phyloP scores from a whole-genome alignment of 2,113 vertebrate genomes.

The Myrmecophaga tridactyla region DNA sequence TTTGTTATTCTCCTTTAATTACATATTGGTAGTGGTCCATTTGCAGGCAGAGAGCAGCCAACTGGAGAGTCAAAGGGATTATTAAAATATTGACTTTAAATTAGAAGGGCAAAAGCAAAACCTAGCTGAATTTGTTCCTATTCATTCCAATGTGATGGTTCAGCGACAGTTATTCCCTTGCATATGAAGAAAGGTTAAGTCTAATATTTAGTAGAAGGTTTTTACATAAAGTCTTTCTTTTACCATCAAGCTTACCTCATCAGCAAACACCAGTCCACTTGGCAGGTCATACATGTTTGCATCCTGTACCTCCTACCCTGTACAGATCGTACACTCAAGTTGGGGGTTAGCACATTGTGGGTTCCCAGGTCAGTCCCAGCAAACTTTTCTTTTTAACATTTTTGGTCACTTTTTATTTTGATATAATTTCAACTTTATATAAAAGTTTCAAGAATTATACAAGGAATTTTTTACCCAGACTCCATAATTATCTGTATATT shows the following conservation, averaged over 20 bases:
- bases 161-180: neutral
- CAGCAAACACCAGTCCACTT: neutral
- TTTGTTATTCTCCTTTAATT: conserved; percentile 69
- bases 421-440: neutral
- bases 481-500: neutral
- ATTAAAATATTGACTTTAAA: conserved; percentile 70
- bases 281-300: neutral
- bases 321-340: neutral
- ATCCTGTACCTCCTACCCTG: neutral
- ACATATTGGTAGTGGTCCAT: conserved; percentile 38
- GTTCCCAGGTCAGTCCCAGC: neutral
- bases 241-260: neutral
- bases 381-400: conserved; percentile 2
- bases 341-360: neutral
- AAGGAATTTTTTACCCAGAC: neutral
- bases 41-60: conserved; percentile 41
- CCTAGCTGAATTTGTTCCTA: conserved; percentile 1
- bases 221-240: neutral
- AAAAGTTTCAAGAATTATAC: neutral
- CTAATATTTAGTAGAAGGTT: neutral
- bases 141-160: neutral
- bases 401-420: neutral
- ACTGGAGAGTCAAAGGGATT: conserved; percentile 58
- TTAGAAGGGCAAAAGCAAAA: conserved; percentile 58
- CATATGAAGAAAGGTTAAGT: neutral